A percentile compares a stretch with the other conserved stretches of the same genome.
Conservation (phyloP, 2,113 vertebrate species). For the Psittacula cyanocephala region DNA sequence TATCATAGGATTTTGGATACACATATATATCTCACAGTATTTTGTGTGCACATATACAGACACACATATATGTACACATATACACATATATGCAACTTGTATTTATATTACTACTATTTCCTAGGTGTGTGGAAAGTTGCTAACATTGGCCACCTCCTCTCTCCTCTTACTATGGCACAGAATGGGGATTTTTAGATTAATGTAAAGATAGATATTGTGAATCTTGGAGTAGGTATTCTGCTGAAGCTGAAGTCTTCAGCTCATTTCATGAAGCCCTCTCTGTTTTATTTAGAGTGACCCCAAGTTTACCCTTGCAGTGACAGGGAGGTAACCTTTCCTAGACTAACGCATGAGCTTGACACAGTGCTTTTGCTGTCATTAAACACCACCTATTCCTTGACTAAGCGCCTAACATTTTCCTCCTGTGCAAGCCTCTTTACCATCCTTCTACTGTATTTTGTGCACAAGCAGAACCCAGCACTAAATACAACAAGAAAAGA, state of each 20-base stretch:
- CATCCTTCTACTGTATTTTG: background rate
- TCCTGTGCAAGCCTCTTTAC: background rate
- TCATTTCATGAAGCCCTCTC: background rate
- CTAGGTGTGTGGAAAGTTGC: background rate
- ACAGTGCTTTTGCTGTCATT: background rate
- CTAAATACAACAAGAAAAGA: background rate
- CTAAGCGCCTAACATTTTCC: background rate
- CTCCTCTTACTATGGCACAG: background rate
- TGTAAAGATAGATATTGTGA: background rate
- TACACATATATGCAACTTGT: background rate
- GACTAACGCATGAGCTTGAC: background rate
- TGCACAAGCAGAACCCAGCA: background rate
- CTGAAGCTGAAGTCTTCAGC: background rate
- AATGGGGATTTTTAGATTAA: background rate
- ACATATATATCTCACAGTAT: background rate
- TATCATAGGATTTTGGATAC: background rate
- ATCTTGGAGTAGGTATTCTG: background rate
- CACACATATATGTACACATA: background rate
- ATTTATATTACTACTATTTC: background rate
- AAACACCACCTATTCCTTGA: background rate
- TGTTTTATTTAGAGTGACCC: background rate
- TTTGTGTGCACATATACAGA: background rate
- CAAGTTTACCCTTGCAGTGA: background rate
- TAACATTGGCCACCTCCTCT: background rate
- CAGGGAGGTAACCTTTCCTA: background rate